Conservation (phyloP, 1,140 invertebrate species). For the Apis cerana region DNA sequence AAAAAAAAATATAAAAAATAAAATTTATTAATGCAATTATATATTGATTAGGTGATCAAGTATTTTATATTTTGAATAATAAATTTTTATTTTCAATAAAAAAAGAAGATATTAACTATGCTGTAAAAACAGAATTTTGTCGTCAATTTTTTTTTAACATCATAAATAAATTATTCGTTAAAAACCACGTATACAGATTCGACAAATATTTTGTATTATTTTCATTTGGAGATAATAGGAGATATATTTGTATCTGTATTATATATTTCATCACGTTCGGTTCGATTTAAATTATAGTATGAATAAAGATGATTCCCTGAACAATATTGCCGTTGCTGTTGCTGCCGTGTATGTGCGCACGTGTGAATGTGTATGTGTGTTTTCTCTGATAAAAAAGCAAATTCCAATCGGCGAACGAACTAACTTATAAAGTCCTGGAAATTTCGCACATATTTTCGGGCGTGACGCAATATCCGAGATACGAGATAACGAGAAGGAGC, state of each 20-base stretch:
- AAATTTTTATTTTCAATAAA: not conserved
- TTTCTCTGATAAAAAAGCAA: slow-evolving; percentile 8
- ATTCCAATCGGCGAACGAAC: slow-evolving; percentile 12
- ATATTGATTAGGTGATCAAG: too few relatives aligned
- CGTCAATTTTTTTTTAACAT: not conserved
- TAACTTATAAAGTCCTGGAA: slow-evolving; percentile 4
- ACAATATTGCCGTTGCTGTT: not conserved
- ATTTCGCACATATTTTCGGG: slow-evolving; percentile 21
- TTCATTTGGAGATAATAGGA: not conserved
- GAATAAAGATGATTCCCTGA: slow-evolving; percentile 2
- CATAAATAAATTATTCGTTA: not conserved
- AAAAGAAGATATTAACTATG: not conserved
- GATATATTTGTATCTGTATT: too few relatives aligned
- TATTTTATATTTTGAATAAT: not conserved
- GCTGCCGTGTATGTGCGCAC: too few relatives aligned
- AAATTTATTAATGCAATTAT: not conserved
- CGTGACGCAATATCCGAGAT: slow-evolving; percentile 19
- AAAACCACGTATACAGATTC: not conserved
- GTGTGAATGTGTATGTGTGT: too few relatives aligned
- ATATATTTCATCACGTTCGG: not conserved
- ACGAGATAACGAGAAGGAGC: not conserved
- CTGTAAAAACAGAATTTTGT: not conserved
- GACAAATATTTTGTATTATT: not conserved
- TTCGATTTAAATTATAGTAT: slow-evolving; percentile 1
- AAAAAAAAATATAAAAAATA: not conserved